Evolutionary conservation across 2,797 vertebrate species (phyloP).

Genomic region (Carapus acus): DNA sequence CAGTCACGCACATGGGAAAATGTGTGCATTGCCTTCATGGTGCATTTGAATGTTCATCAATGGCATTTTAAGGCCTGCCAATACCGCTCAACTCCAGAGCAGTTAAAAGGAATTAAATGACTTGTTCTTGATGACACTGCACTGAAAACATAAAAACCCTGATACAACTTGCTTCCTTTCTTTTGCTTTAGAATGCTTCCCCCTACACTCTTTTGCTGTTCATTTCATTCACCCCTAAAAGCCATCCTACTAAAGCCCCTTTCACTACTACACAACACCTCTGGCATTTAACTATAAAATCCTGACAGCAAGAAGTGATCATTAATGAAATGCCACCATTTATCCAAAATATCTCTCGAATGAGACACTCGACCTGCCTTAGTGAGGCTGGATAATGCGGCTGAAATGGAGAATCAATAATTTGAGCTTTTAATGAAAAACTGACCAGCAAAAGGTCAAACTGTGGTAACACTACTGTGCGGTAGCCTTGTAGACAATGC

Average conservation of each 20-base stretch:
- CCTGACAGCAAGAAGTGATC: constrained; percentile 20
- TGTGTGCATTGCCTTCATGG: too few species aligned
- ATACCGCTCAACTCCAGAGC: too few species aligned
- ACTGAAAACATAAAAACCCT: neutral
- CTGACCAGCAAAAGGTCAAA: neutral
- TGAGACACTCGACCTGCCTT: neutral
- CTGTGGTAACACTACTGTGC: neutral
- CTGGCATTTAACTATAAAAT: neutral
- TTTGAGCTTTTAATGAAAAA: neutral
- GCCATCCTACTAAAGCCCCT: constrained; percentile 4
- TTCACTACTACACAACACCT: neutral
- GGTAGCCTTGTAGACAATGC: too few species aligned
- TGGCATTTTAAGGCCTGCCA: too few species aligned
- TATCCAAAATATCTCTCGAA: constrained; percentile 13
- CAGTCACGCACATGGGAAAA: too few species aligned
- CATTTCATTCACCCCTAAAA: constrained; percentile 6
- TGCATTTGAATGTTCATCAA: too few species aligned
- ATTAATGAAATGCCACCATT: constrained; percentile 31
- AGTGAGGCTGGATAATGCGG: neutral
- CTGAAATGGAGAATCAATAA: neutral
- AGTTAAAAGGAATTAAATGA: too few species aligned
- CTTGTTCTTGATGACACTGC: too few species aligned
- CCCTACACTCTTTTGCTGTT: neutral
- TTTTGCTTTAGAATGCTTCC: constrained; percentile 4
- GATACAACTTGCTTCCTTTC: constrained; percentile 1